Conservation (phyloP, 1,140 invertebrate genomes). For the Ips nitidus region DNA sequence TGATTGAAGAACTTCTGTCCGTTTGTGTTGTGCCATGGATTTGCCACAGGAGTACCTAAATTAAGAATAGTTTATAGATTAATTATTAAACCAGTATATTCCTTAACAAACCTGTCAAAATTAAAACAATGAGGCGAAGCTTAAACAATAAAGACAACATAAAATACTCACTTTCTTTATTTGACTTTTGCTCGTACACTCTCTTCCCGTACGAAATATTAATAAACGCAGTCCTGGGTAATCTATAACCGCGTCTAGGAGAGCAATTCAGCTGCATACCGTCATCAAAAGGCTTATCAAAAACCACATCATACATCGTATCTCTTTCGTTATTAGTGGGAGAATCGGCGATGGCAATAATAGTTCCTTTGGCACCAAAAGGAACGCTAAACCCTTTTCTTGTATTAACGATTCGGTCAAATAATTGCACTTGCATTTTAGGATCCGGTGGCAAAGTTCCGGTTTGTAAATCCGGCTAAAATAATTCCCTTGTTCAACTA, state of each 20-base stretch:
- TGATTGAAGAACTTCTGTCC: conserved; percentile 17
- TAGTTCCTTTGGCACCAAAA: conserved; percentile 77
- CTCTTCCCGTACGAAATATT: conserved; percentile 61
- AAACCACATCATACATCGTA: conserved; percentile 71
- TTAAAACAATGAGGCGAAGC: no score
- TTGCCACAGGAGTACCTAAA: background rate
- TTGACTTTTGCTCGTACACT: conserved; percentile 52
- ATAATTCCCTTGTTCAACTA: background rate
- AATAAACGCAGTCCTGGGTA: conserved; percentile 60
- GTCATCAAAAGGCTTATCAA: conserved; percentile 74
- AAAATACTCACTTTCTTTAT: conserved; percentile 39
- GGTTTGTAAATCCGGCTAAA: conserved; percentile 56
- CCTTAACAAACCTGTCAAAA: no score
- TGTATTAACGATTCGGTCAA: conserved; percentile 83
- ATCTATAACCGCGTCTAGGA: conserved; percentile 56
- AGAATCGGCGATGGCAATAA: conserved; percentile 68
- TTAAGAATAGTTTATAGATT: no score
- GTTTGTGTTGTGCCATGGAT: conserved; percentile 14
- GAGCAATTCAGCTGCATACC: conserved; percentile 62
- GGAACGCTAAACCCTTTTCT: conserved; percentile 75
- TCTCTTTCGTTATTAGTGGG: conserved; percentile 55
- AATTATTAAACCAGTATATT: no score
- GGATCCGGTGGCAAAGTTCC: conserved; percentile 66
- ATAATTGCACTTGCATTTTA: conserved; percentile 64
- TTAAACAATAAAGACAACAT: no score